These are phyloP conservation scores for Chunga burmeisteri DNA, from an alignment of 2,113 vertebrate genomes.

Conservation along the genomic window DNA sequence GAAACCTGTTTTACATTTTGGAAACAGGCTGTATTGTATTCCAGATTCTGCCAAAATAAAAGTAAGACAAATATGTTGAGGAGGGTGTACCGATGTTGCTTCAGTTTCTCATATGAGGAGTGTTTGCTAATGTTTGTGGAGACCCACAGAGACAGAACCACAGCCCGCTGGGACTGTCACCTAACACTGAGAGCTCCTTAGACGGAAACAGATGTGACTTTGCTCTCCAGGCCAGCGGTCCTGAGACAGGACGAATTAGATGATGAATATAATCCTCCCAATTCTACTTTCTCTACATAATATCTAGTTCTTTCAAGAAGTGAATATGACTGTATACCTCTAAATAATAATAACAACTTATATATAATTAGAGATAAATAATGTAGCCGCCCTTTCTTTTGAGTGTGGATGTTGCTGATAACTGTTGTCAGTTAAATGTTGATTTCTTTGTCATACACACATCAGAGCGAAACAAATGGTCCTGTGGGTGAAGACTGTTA, in stretches of 20 bases:
- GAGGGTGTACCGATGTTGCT: background rate
- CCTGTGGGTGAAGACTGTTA: background rate
- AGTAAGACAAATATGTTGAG: background rate
- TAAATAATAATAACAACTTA: no score
- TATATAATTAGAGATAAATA: background rate
- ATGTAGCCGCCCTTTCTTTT: background rate
- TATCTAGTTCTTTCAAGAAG: background rate
- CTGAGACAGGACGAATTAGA: background rate
- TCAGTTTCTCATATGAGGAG: background rate
- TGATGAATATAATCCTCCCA: background rate
- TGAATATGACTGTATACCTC: background rate
- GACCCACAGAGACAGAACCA: background rate
- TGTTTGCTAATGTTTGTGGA: background rate
- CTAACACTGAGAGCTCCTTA: background rate
- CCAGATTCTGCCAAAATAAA: background rate
- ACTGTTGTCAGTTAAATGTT: background rate
- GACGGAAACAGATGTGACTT: background rate
- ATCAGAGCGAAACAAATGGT: background rate
- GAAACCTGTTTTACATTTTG: background rate
- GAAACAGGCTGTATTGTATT: background rate
- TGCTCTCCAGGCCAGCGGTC: background rate
- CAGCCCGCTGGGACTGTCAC: background rate
- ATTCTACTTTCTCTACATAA: accelerated
- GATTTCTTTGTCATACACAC: background rate
- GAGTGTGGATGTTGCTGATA: background rate